Base-by-base conservation (phyloP, 1,140 invertebrate species). In the Panagrolaimus sp. region DNA sequence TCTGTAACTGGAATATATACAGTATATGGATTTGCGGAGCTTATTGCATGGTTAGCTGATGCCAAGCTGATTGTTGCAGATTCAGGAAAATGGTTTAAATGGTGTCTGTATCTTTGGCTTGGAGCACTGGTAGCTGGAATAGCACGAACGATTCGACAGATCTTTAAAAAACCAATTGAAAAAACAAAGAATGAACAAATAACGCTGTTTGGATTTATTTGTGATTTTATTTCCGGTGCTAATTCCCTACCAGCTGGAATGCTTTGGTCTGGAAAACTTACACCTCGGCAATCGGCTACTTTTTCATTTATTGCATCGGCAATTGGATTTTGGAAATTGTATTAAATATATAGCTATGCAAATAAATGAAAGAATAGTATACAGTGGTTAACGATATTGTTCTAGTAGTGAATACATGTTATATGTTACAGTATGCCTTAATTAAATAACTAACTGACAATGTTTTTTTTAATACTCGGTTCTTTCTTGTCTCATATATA, bases 81-180 rank as follows among this genome's bases (percentile, higher is more conserved):
- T 42, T 46, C 69, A 0, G 72, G 61, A 5, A 65, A 45, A 23
- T 62, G 68, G 20, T 75, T 69, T 61, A 47, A 67, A 72, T 75
- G 53, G 53, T 75, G 72, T 57, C 53, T 75, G 2, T 75, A 75
- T 31, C 57, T 75, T n/a, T 75, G 74, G 74, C 16, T 74, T 16
- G 66, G 69, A 7, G 74, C 69, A 4, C 47, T 75, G 11, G 38
- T 74, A 11, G 42, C 48, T 47, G 70, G 74, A 68, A 75, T 75
- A 7, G 16, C 72, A 9, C 51, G 65, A 27, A 57, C 62, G 13
- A 16, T 72, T 7, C 31, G 73, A 16, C 38, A 63, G 5, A 69
- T 73, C 43, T 43, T 16, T 9, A 68, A 68, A 44, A 70, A 73
- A 44, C 48, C 48, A 42, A 44, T 69, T 42, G 64, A 73, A 48